These are phyloP conservation scores for Panagrolaimus sp. DNA, from an alignment of 1,140 invertebrate genomes.

Conservation along the genomic window DNA sequence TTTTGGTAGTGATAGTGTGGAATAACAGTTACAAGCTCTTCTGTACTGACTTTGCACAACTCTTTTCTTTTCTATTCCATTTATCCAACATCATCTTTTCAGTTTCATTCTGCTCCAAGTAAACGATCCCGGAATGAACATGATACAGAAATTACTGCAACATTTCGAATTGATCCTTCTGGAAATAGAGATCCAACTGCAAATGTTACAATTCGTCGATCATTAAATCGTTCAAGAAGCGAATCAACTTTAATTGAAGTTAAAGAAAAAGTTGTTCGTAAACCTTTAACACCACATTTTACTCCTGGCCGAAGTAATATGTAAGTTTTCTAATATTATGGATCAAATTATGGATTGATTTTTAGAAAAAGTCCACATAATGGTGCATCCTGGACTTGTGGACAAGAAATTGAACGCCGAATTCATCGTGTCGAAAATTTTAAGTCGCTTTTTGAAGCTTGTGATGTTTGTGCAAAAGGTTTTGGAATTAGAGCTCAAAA, in stretches of 20 bases:
- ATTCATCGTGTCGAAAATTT: not conserved
- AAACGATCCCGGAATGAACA: not conserved
- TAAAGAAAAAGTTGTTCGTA: not conserved
- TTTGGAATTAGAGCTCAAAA: not conserved
- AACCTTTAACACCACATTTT: not conserved
- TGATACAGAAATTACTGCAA: not conserved
- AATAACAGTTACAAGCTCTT: too few species aligned
- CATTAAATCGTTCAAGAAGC: not conserved
- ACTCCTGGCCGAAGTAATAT: not conserved
- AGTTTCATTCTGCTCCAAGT: too few species aligned
- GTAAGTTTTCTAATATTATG: not conserved
- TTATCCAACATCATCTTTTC: too few species aligned
- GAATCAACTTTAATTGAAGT: not conserved
- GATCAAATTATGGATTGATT: not conserved
- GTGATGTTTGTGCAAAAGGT: not conserved
- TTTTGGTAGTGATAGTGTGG: too few species aligned
- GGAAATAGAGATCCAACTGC: not conserved
- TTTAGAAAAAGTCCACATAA: not conserved
- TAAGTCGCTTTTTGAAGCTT: not conserved
- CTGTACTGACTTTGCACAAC: too few species aligned
- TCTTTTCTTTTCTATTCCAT: too few species aligned
- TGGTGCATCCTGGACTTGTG: constrained; percentile 1
- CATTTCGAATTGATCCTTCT: not conserved
- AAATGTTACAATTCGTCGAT: not conserved
- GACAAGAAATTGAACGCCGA: not conserved